These are phyloP conservation scores for Saimiri boliviensis DNA, from an alignment of 2,113 vertebrate genomes.

Conservation along the genomic window DNA sequence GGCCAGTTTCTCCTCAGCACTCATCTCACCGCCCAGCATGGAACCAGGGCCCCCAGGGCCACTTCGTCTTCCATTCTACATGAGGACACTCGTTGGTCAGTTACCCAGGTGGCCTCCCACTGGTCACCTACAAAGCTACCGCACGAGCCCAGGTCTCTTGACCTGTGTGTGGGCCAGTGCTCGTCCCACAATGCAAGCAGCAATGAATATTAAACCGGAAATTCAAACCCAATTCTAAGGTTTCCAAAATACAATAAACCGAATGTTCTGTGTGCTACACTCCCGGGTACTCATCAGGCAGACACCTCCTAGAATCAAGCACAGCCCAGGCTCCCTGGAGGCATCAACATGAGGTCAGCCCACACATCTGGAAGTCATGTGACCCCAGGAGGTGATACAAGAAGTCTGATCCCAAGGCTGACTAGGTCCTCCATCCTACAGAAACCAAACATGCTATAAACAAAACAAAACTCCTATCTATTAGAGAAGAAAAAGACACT, in stretches of 20 bases:
- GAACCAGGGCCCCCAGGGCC: background rate
- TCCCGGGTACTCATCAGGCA: background rate
- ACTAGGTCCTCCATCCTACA: background rate
- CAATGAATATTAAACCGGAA: background rate
- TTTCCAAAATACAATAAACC: background rate
- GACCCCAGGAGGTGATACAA: background rate
- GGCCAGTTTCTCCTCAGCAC: background rate
- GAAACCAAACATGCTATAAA: background rate
- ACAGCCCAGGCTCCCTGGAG: background rate
- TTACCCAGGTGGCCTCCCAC: background rate
- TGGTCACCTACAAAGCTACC: background rate
- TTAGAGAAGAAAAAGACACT: background rate
- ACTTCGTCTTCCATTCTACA: background rate
- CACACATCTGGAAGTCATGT: background rate
- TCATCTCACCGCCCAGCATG: rapidly evolving
- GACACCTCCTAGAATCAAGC: background rate
- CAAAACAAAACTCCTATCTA: background rate
- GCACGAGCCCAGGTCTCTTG: background rate
- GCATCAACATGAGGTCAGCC: background rate
- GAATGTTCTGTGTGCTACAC: background rate
- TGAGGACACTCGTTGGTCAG: background rate
- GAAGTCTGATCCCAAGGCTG: background rate
- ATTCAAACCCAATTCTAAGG: background rate
- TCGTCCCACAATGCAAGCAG: background rate
- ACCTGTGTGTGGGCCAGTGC: background rate